phyloP scores from a whole-genome alignment of 2,888 invertebrate genomes.

The Bombylius discolor region DNA sequence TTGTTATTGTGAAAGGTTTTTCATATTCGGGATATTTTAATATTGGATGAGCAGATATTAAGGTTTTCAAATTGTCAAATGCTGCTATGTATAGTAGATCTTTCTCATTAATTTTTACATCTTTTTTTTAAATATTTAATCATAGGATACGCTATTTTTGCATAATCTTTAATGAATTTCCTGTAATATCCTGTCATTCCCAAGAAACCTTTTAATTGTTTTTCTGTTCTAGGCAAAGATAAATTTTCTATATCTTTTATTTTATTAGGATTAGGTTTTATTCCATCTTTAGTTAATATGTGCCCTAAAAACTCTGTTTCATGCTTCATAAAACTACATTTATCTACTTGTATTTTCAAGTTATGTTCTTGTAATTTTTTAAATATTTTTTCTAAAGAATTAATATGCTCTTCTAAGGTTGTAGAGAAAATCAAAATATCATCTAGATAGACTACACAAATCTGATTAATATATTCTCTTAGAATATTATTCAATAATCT shows the following conservation, averaged over 20 bases:
- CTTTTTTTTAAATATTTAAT: no score
- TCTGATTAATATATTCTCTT: not conserved
- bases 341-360: slow-evolving; percentile 19
- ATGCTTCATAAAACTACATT: slow-evolving; percentile 2
- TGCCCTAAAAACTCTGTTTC: not conserved
- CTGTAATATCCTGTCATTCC: not conserved
- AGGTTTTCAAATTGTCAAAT: no score
- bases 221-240: not conserved
- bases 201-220: not conserved
- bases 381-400: slow-evolving; percentile 15
- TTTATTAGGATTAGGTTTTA: not conserved
- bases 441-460: slow-evolving; percentile 12
- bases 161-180: not conserved
- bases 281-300: not conserved
- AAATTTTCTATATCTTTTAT: not conserved
- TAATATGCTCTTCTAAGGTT: slow-evolving; percentile 19
- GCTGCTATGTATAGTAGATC: no score
- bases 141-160: no score
- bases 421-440: slow-evolving; percentile 20
- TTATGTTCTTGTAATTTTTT: slow-evolving; percentile 13
- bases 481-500: slow-evolving; percentile 14
- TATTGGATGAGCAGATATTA: no score
- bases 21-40: no score
- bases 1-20: no score
- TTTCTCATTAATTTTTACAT: not conserved